Evolutionary conservation across 2,113 vertebrate genomes (phyloP).

Genomic region (Ictalurus punctatus): DNA sequence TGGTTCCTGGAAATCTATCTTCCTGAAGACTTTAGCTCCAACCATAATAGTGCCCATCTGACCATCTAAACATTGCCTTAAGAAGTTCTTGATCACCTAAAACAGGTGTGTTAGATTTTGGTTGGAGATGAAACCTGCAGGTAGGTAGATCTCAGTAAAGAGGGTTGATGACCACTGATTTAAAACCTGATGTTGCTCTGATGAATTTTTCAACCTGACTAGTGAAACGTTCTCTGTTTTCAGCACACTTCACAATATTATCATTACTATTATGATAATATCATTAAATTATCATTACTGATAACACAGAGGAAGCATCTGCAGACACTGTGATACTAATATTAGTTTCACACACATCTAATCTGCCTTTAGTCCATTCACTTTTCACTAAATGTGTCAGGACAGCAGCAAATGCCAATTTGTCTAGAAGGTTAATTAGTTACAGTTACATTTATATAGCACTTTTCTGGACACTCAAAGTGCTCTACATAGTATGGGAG

Average conservation of each 20-base stretch:
- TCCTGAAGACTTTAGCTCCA: no score
- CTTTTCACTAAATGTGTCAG: constrained; percentile 1
- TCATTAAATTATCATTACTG: background rate
- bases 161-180: no score
- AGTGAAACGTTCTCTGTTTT: constrained; percentile 4
- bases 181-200: constrained; percentile 58
- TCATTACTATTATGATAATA: background rate
- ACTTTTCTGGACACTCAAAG: no score
- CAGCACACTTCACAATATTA: constrained; percentile 3
- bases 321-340: background rate
- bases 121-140: no score
- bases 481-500: no score
- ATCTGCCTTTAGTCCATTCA: background rate
- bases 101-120: no score
- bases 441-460: no score
- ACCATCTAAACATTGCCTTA: no score
- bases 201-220: background rate
- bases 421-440: background rate
- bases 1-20: no score
- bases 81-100: no score
- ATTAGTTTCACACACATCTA: background rate
- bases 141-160: no score
- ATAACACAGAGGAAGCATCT: background rate
- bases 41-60: no score
- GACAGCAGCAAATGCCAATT: background rate